Percentiles rank a stretch among this genome's conserved stretches.
These are phyloP conservation scores for Caenorhabditis sinica DNA, from an alignment of 2,888 invertebrate species.

Conservation along the genomic window DNA sequence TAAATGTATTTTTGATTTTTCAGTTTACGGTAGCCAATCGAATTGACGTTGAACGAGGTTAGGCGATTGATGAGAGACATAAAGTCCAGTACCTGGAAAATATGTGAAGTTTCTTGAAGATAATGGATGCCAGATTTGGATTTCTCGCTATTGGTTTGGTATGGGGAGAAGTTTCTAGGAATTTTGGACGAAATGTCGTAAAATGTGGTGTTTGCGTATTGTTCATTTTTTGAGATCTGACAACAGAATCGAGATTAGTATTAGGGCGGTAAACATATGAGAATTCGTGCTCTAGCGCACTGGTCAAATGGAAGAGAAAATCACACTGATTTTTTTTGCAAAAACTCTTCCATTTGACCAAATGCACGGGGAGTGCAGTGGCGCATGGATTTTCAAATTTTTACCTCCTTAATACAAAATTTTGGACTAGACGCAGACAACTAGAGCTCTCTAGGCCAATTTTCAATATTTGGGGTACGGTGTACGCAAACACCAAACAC, in stretches of 20 bases:
- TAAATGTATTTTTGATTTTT: conserved; percentile 1
- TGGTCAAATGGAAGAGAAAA: no score
- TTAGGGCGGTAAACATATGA: no score
- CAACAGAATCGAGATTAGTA: neutral
- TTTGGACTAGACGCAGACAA: neutral
- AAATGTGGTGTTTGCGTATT: neutral
- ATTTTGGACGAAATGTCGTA: neutral
- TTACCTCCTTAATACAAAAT: no score
- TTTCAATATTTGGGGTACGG: neutral
- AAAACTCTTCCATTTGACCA: no score
- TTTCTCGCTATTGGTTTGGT: neutral
- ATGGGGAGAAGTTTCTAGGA: neutral
- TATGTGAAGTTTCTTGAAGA: neutral
- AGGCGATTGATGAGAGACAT: conserved; percentile 77
- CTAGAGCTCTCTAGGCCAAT: neutral
- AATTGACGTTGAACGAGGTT: conserved; percentile 76
- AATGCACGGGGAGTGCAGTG: no score
- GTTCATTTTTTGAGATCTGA: no score
- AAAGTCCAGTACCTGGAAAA: conserved; percentile 72
- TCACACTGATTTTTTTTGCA: no score
- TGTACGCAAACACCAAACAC: conserved; percentile 1
- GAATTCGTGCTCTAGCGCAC: no score
- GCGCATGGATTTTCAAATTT: no score
- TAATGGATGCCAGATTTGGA: neutral
- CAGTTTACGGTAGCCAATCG: no score